Evolutionary conservation across 2,888 invertebrate genomes (phyloP), one percentile per base, ranked within the genome.

Genomic region (Branchellion lobata): DNA sequence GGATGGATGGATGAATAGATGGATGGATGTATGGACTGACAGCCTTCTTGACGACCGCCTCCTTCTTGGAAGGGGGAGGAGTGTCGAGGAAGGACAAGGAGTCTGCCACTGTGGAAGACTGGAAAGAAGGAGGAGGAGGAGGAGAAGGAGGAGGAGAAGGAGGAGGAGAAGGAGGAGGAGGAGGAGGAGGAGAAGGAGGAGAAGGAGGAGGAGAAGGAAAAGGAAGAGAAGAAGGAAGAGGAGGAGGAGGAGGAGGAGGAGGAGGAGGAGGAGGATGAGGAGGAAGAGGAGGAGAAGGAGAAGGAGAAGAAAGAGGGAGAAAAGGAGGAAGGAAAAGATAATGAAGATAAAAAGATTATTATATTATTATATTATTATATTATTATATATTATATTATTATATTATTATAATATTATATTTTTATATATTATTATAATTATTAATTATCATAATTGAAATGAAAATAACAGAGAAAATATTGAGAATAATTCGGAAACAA

Each of bases 261-360:
- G n/a, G n/a, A n/a, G n/a, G n/a, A n/a, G n/a, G n/a, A n/a, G n/a
- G n/a, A n/a, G n/a, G n/a, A n/a, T n/a, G n/a, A n/a, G n/a, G n/a
- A n/a, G n/a, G n/a, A n/a, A n/a, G n/a, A n/a, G n/a, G n/a, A n/a
- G n/a, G n/a, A 31, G 51, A 73, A 29, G 40, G 40, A 34, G 47
- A 34, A 73, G 24, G 68, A 18, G 71, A 34, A 65, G 47, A 0
- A 36, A 68, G 61, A 57, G 33, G 61, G 68, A 81, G 34, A 73
- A n/a, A 29, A 29, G 33, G 51, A 27, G 33, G 68, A 24, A 61
- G 65, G 36, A n/a, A n/a, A n/a, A n/a, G n/a, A n/a, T n/a, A n/a
- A n/a, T n/a, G n/a, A n/a, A n/a, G n/a, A n/a, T n/a, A n/a, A n/a
- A n/a, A n/a, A n/a, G n/a, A n/a, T n/a, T n/a, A n/a, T n/a, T n/a